Evolutionary conservation across 2,888 invertebrate species (phyloP).

Genomic region (Drosophila tripunctata): DNA sequence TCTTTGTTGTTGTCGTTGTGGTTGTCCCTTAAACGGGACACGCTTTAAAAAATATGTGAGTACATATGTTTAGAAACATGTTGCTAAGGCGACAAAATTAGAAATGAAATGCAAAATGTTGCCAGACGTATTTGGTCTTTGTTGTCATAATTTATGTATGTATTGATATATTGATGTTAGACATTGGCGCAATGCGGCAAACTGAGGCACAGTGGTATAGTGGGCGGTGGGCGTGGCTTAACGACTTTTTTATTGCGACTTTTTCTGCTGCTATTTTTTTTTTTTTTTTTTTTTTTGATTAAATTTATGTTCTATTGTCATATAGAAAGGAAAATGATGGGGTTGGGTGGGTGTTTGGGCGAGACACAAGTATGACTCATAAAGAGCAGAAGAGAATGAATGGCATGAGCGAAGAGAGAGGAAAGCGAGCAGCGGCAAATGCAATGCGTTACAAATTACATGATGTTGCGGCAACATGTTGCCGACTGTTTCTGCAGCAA

Average conservation of each 20-base stretch:
- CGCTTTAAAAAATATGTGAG: no score
- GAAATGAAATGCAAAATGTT: constrained; percentile 49
- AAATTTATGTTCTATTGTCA: no score
- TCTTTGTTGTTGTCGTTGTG: constrained; percentile 44
- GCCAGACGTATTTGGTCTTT: constrained; percentile 63
- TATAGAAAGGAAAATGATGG: constrained; percentile 13
- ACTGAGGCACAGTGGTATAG: no score
- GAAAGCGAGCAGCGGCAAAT: background rate
- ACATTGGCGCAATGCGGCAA: constrained; percentile 51
- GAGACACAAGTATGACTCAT: constrained; percentile 41
- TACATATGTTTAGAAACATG: no score
- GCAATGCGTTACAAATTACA: background rate
- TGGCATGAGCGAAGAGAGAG: background rate
- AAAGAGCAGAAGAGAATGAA: no score
- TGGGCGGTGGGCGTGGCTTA: constrained; percentile 23
- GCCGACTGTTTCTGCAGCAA: background rate
- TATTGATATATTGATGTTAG: constrained; percentile 35
- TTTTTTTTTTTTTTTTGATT: constrained; percentile 9
- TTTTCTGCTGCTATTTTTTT: constrained; percentile 1
- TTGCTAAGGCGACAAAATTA: constrained; percentile 20
- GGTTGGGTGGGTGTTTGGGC: no score
- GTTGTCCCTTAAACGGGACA: constrained; percentile 31
- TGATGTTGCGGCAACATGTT: constrained; percentile 40
- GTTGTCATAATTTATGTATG: constrained; percentile 61
- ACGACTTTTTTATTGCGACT: constrained; percentile 31